Evolutionary conservation across 2,888 invertebrate genomes (phyloP), one percentile per base, ranked within the genome.

Genomic region (Graphium colonna): DNA sequence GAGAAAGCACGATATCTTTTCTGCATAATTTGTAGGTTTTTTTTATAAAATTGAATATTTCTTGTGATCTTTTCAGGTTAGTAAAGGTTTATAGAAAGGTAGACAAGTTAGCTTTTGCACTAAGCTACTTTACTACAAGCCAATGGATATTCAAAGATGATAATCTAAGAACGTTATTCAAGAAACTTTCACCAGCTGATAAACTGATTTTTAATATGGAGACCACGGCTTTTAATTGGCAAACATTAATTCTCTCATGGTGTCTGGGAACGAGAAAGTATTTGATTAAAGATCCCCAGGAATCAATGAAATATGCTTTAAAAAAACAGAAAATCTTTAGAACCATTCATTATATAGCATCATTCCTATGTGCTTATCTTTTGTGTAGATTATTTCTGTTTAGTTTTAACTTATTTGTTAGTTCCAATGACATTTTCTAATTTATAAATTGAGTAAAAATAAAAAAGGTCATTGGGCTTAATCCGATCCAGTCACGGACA

Each of bases 181-280:
- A 65, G 0, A 60, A 26, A 3, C 7, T 68, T 15, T 55, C 65
- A 1, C 17, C 51, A 0, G 40, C 43, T 2, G 73, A 73, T 52
- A 62, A 56, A 16, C 51, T 41, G 1, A 69, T 74, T 9, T 74
- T 60, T 47, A 60, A 72, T n/a, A 73, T 69, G 13, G 67, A 74
- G 38, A 33, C 63, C 0, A 16, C 17, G 0, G 54, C 51, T 3
- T 39, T 71, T 0, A 58, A 71, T 12, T 66, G 64, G 60, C 3
- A 13, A 0, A 62, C 67, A 7, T 60, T 60, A 21, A 18, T 65
- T 16, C 3, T 47, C 0, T 1, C 56, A 0, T 69, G 68, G 69
- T 21, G 43, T 1, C 0, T 72, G 0, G 74, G 74, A 0, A 0
- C 70, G 0, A 57, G 72, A 9, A 68, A 62, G 12, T 72, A 60